Evolutionary conservation across 2,888 invertebrate genomes (phyloP).

Genomic region (Drosophila dives): DNA sequence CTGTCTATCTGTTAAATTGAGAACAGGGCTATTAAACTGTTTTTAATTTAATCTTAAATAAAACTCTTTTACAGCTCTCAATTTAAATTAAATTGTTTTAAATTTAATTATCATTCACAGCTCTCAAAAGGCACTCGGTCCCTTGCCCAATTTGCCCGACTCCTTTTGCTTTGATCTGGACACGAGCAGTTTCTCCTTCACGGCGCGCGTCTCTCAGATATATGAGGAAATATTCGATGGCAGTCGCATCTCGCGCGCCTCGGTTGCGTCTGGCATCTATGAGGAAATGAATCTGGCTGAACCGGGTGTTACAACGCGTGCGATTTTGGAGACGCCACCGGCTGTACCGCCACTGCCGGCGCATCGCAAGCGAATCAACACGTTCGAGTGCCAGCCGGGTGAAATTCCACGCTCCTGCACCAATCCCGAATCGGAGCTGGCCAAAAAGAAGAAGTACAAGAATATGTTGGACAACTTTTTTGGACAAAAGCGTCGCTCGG

Average conservation of each 20-base stretch:
- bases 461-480: conserved; percentile 82
- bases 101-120: background rate
- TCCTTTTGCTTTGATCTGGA: conserved; percentile 59
- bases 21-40: background rate
- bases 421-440: conserved; percentile 84
- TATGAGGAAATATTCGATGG: conserved; percentile 84
- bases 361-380: conserved; percentile 83
- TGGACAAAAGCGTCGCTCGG: conserved; percentile 76
- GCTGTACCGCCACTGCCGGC: conserved; percentile 80
- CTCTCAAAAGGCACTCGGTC: conserved; percentile 79
- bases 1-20: background rate
- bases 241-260: conserved; percentile 79
- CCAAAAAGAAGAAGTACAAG: conserved; percentile 83
- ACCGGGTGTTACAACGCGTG: conserved; percentile 19
- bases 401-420: conserved; percentile 83
- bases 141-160: conserved; percentile 83
- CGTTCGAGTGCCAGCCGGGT: conserved; percentile 73
- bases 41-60: background rate
- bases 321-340: conserved; percentile 65
- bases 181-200: conserved; percentile 71
- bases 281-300: conserved; percentile 84
- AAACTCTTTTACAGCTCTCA: background rate
- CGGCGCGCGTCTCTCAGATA: conserved; percentile 83
- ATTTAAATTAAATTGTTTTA: background rate
- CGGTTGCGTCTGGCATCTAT: conserved; percentile 84